Evolutionary conservation across 2,797 vertebrate genomes (phyloP).

Genomic region (Brachymystax lenok): DNA sequence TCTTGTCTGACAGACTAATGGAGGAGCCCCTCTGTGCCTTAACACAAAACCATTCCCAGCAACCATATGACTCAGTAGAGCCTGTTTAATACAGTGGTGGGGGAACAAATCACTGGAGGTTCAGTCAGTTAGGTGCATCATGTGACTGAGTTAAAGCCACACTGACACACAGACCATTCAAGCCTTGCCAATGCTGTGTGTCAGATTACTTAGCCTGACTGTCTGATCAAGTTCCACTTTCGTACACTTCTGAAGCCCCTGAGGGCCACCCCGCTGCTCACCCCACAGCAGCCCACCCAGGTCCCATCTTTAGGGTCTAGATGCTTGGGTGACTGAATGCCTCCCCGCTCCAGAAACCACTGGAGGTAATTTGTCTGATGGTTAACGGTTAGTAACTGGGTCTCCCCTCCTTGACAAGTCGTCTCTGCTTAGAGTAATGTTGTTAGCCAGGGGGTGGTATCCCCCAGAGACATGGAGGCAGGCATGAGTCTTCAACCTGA

Average conservation of each 20-base stretch:
- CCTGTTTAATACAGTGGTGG: background rate
- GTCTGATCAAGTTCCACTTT: background rate
- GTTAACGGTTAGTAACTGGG: background rate
- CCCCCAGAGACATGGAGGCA: background rate
- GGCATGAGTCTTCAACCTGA: background rate
- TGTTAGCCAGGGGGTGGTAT: background rate
- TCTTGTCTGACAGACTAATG: background rate
- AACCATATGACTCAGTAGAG: background rate
- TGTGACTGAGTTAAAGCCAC: background rate
- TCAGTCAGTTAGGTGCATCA: slow-evolving; percentile 7
- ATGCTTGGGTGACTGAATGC: background rate
- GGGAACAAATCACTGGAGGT: background rate
- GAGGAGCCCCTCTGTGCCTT: background rate
- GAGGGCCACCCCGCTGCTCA: background rate
- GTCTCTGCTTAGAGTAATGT: background rate
- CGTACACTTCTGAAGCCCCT: background rate
- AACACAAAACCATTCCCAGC: background rate
- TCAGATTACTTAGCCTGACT: slow-evolving; percentile 15
- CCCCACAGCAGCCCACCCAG: background rate
- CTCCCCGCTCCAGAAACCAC: background rate
- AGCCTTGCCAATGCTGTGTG: slow-evolving; percentile 12
- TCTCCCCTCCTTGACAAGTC: background rate
- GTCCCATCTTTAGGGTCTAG: background rate
- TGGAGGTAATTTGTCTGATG: background rate
- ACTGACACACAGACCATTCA: slow-evolving; percentile 10